Evolutionary conservation across 2,888 invertebrate genomes (phyloP), one percentile per base, ranked within the genome.

Genomic region (Morpho deidamia): DNA sequence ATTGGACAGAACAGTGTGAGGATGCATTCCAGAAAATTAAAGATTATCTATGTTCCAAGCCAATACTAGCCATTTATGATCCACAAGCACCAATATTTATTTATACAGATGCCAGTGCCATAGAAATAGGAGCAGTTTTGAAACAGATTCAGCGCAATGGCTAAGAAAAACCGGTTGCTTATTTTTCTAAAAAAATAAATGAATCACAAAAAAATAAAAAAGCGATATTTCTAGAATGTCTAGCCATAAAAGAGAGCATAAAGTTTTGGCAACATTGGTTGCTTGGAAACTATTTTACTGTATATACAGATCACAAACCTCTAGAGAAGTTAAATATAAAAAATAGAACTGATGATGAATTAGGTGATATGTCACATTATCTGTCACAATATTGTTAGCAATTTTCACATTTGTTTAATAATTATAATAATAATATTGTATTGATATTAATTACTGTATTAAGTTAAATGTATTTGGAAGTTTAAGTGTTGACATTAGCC

Each of bases 1-100:
- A 39, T 38, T 67, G 65, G 66, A 14, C 62, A 14, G 44, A 55
- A n/a, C 9, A 51, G 32, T 67, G 62, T 50, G 51, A 60, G 37
- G 37, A 55, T 7, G 14, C 57, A 34, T 57, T 60, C 32, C 38
- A 54, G 1, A 43, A 44, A 48, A 53, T 60, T 5, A 60, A 57
- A 52, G 7, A 52, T 39, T 7, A 37, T 11, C 33, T 50, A 33
- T 50, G 53, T 23, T 53, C 49, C 1, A 11, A 45, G 46, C 44
- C 50, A 38, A 41, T 48, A 39, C 11, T 55, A 39, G 40, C 38
- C 5, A 56, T 56, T n/a, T 57, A 33, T 52, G 50, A 50, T 44
- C 54, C 23, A 45, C 45, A 53, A 35, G 35, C 33, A 39, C 55
- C 55, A 8, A 59, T 55, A n/a, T 7, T 45, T 8, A 60, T 60